phyloP scores from a whole-genome alignment of 1,140 invertebrate genomes.

The Rhizoglyphus robini region DNA sequence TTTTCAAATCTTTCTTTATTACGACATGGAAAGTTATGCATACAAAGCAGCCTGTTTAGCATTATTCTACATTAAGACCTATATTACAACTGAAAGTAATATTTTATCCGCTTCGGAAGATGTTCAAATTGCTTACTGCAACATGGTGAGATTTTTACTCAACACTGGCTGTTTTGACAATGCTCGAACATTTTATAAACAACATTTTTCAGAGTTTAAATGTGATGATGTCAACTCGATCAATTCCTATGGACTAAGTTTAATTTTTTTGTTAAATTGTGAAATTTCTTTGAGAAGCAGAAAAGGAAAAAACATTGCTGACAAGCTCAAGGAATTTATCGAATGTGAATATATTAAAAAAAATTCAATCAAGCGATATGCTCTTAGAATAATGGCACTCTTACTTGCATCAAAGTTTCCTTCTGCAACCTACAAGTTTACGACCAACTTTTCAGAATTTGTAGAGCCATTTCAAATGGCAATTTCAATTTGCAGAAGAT shows the following conservation, averaged over 20 bases:
- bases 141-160: background rate
- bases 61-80: background rate
- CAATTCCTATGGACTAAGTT: background rate
- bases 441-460: slow-evolving; percentile 9
- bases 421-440: slow-evolving; percentile 1
- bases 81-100: background rate
- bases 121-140: background rate
- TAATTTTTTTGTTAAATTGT: slow-evolving; percentile 7
- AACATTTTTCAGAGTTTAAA: background rate
- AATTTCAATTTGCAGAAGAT: slow-evolving; percentile 16
- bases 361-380: slow-evolving; percentile 18
- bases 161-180: background rate
- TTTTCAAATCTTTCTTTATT: slow-evolving; percentile 4
- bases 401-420: slow-evolving; percentile 15
- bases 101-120: background rate
- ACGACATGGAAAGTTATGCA: background rate
- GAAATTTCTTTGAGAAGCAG: background rate
- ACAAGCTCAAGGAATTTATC: slow-evolving; percentile 2
- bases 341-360: slow-evolving; percentile 15
- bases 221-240: background rate
- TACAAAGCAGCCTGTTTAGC: background rate
- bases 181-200: background rate
- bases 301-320: background rate
- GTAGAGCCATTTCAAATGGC: slow-evolving; percentile 15
- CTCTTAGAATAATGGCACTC: slow-evolving; percentile 10